Evolutionary conservation across 2,113 vertebrate genomes (phyloP).

Genomic region (Gallinago jamesoni): DNA sequence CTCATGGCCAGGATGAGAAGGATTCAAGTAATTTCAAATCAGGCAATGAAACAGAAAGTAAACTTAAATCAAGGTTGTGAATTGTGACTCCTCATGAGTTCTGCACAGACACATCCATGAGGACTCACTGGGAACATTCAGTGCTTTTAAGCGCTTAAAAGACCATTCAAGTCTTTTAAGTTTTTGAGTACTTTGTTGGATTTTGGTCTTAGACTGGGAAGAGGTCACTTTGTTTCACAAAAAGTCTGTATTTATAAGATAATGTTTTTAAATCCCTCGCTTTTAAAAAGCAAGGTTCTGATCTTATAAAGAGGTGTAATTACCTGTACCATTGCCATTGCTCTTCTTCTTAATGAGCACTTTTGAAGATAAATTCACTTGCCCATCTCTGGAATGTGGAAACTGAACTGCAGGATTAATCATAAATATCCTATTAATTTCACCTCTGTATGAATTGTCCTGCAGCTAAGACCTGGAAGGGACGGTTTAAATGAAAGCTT

Average conservation of each 20-base stretch:
- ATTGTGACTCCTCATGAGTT: not conserved
- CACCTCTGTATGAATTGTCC: not conserved
- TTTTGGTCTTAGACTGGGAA: not conserved
- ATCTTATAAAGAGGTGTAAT: constrained; percentile 37
- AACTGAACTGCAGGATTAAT: constrained; percentile 35
- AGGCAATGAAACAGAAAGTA: not conserved
- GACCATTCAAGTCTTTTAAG: not conserved
- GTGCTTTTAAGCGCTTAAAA: not conserved
- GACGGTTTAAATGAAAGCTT: constrained; percentile 42
- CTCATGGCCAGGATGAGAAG: not conserved
- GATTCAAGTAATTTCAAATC: not conserved
- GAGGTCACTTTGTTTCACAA: not conserved
- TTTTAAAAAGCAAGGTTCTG: constrained; percentile 31
- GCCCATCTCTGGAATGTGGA: not conserved
- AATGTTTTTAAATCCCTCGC: not conserved
- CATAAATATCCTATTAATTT: constrained; percentile 35
- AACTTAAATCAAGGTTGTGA: not conserved
- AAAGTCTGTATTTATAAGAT: not conserved
- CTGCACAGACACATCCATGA: not conserved
- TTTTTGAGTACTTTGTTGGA: not conserved
- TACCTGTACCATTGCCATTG: not conserved
- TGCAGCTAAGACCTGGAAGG: constrained; percentile 24
- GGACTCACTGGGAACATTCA: not conserved
- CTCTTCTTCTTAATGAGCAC: constrained; percentile 43
- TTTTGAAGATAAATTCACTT: constrained; percentile 39